phyloP scores from a whole-genome alignment of 2,888 invertebrate species.

The Pedicia rivosa region DNA sequence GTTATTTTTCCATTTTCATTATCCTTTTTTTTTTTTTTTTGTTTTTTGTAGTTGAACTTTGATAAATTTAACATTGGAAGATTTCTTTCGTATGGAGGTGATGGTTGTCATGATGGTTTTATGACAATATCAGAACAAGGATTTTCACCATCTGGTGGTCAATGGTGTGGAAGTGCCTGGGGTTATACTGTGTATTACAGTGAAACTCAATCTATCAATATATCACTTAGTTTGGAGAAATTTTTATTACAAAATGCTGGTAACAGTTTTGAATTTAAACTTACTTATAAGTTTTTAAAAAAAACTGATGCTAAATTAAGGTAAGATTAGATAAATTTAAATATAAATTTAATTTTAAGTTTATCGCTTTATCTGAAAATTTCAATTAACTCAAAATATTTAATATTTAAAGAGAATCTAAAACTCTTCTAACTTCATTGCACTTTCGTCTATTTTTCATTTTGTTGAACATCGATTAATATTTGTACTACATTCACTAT shows the following conservation, averaged over 20 bases:
- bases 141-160: slow-evolving; percentile 35
- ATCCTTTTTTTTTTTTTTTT: too few relatives aligned
- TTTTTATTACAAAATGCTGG: slow-evolving; percentile 57
- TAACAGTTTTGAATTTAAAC: slow-evolving; percentile 68
- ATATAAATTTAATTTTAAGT: too few relatives aligned
- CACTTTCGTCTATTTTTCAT: too few relatives aligned
- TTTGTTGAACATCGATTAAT: too few relatives aligned
- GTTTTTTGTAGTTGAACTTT: slow-evolving; percentile 55
- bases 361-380: too few relatives aligned
- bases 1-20: too few relatives aligned
- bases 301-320: slow-evolving; percentile 58
- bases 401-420: too few relatives aligned
- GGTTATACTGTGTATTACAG: slow-evolving; percentile 76
- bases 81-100: slow-evolving; percentile 31
- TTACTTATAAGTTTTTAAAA: slow-evolving; percentile 69
- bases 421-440: too few relatives aligned
- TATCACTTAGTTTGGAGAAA: slow-evolving; percentile 52
- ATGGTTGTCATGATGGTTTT: slow-evolving; percentile 69
- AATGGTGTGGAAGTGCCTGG: slow-evolving; percentile 75
- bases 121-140: slow-evolving; percentile 33
- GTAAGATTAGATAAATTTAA: too few relatives aligned
- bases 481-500: neutral
- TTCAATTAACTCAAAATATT: too few relatives aligned
- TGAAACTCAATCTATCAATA: slow-evolving; percentile 61
- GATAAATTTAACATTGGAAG: slow-evolving; percentile 71